Conservation (phyloP, 2,888 invertebrate genomes). For the Itoplectis maculator region DNA sequence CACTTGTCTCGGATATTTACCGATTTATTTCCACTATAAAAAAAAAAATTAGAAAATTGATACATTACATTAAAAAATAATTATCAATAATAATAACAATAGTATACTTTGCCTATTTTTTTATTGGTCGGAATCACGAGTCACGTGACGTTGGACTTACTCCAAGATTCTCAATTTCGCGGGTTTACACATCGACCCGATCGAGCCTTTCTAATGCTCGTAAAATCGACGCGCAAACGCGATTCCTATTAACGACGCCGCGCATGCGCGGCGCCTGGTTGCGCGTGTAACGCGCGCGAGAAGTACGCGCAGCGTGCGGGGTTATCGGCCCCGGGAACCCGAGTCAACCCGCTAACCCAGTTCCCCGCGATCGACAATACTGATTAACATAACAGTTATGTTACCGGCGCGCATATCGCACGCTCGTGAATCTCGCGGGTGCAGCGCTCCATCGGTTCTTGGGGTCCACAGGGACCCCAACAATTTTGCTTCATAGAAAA, state of each 20-base stretch:
- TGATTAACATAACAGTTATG: slow-evolving; percentile 78
- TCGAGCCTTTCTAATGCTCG: slow-evolving; percentile 1
- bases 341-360: slow-evolving; percentile 75
- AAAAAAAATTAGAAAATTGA: not conserved
- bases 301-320: slow-evolving; percentile 63
- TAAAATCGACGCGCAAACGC: slow-evolving; percentile 59
- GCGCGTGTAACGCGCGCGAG: not conserved
- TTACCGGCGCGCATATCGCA: slow-evolving; percentile 27
- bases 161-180: not conserved
- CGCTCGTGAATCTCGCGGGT: not conserved
- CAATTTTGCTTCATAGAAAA: not conserved
- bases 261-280: slow-evolving; percentile 2
- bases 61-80: not conserved
- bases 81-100: no score
- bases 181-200: not conserved
- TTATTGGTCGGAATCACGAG: not conserved
- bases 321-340: slow-evolving; percentile 72
- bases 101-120: no score
- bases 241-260: slow-evolving; percentile 52
- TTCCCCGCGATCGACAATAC: slow-evolving; percentile 73
- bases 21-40: not conserved
- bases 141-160: not conserved
- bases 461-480: not conserved
- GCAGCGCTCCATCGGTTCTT: not conserved
- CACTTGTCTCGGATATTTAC: not conserved